Evolutionary conservation across 1,140 invertebrate species (phyloP), one percentile per base, ranked within the genome.

Genomic region (Samia ricini): DNA sequence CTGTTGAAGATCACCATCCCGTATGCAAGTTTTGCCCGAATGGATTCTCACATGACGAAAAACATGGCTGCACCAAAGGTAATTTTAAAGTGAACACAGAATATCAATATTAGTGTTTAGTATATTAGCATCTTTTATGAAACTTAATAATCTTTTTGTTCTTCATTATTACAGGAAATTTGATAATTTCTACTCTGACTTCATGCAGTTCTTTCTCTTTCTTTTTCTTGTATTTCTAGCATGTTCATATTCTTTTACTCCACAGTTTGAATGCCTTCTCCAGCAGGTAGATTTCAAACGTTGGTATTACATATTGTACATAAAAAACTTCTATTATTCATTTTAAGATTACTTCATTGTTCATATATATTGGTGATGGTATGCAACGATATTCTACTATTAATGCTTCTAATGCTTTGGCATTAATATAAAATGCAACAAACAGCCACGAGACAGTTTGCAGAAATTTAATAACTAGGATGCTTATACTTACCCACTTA

Each of bases 61-160:
- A 95, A 93, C 95, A 95, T 93, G 96, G 96, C 95, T 98, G 96
- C 93, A 94, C 96, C 91, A 97, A 97, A 97, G 97, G 97, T 97
- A 97, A 96, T 83, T 79, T 63, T 67, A 73, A 63, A 69, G 66
- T 77, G 74, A 82, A 61, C 68, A 77, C 68, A 78, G 76, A 70
- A 56, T 68, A 60, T 60, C 65, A 64, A 76, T 80, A 78, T 79
- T 81, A 81, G 64, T 73, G 69, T 76, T 79, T 81, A 81, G 78
- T 83, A 76, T 81, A 74, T 79, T 81, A 77, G 79, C 60, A 71
- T 79, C 69, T 81, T 77, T 58, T 81, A 80, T 74, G 74, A 80
- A 81, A 83, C 86, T 89, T 89, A 89, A 81, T 91, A 90, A 88
- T 89, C 80, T 88, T 84, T 42, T 88, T 78, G 69, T 89, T 91